These are phyloP conservation scores for Idaea straminata DNA, from an alignment of 2,888 invertebrate species.

Conservation along the genomic window DNA sequence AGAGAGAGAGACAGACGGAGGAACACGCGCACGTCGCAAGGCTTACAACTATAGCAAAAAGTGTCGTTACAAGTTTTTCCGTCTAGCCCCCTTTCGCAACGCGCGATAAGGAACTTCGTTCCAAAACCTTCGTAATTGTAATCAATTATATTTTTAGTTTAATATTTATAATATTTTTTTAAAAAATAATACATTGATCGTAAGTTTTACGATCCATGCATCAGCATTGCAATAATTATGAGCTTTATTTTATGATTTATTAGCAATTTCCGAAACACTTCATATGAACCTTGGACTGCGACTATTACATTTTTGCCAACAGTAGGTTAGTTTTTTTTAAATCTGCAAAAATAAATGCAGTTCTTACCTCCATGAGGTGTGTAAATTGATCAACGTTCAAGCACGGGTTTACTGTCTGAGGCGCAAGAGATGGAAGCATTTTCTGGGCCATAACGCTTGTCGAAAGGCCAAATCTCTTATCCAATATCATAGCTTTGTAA, in stretches of 20 bases:
- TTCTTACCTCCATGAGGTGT: slow-evolving; percentile 63
- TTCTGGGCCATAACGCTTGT: slow-evolving; percentile 95
- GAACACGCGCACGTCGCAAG: no score
- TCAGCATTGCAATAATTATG: no score
- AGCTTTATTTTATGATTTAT: no score
- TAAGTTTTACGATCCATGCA: no score
- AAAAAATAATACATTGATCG: no score
- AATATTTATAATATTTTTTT: no score
- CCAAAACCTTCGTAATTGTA: not conserved
- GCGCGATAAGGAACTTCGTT: no score
- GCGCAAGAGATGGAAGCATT: slow-evolving; percentile 95
- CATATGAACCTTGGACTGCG: not conserved
- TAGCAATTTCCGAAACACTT: not conserved
- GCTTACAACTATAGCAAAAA: no score
- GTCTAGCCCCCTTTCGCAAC: no score
- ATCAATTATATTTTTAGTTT: not conserved
- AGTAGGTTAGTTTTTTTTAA: not conserved
- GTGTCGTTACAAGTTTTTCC: no score
- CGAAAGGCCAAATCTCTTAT: slow-evolving; percentile 94
- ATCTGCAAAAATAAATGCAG: not conserved
- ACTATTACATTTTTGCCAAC: not conserved
- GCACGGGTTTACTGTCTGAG: slow-evolving; percentile 93
- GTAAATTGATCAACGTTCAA: slow-evolving; percentile 64
- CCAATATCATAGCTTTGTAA: slow-evolving; percentile 93
- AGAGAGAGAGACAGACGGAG: no score